Evolutionary conservation across 1,140 invertebrate species (phyloP), one percentile per base, ranked within the genome.

Genomic region (Neodiprion pinetum): DNA sequence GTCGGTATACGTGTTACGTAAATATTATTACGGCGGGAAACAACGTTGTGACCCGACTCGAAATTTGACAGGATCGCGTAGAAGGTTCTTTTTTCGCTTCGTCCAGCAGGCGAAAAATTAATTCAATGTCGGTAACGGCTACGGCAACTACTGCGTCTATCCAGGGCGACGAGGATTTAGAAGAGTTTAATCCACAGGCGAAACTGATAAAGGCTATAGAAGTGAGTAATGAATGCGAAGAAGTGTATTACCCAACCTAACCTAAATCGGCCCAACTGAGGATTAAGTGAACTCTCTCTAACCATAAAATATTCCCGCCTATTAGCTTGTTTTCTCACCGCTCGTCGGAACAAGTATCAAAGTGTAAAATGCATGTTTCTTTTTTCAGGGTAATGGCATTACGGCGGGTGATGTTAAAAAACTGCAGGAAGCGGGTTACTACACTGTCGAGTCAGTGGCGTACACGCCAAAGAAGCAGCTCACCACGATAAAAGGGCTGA

Each of bases 391-490:
- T n/a, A 94, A 94, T 90, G 97, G 97, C 17, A 97, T 99, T 23
- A 95, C 94, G 80, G 90, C 93, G 50, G 92, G 92, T 17, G 98
- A 99, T 88, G 93, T 99, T 7, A 98, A 98, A 86, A 98, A 99
- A 82, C 89, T 99, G 14, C 92, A 95, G 87, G 97, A 99, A 84
- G 94, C 94, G 75, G 98, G 98, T 12, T 98, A 94, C 82, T 93
- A 97, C 80, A 99, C 99, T 0, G 95, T 99, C 0, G 98, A 99
- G 88, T 92, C 98, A 1, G 93, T 99, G 23, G 98, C 98, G 8
- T 99, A 95, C 91, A 93, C 97, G 3, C 96, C 98, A 0, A 98
- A 97, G 83, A 99, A 99, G 87, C 91, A 93, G 82, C 86, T 99
- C 0, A 85, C 98, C 10, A 86, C 91, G 9, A 97, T 99, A 21